These are phyloP conservation scores for Cyprinodon brontotheroides DNA, from an alignment of 2,113 vertebrate genomes.

Conservation along the genomic window DNA sequence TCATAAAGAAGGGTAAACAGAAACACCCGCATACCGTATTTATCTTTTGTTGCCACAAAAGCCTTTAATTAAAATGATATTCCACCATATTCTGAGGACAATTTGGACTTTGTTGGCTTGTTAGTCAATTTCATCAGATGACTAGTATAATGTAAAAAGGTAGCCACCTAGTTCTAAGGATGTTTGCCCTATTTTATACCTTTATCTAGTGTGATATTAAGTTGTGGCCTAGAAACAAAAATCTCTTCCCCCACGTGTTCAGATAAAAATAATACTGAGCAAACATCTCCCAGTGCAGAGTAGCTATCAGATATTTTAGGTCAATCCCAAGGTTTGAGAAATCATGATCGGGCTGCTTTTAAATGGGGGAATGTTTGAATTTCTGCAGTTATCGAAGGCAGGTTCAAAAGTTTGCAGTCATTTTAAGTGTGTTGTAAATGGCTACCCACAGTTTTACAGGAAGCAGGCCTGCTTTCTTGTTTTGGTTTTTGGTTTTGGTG, in stretches of 20 bases:
- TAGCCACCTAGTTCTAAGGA: slow-evolving; percentile 5
- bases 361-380: slow-evolving; percentile 55
- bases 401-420: background rate
- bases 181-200: background rate
- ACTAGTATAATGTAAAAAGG: slow-evolving; percentile 10
- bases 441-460: slow-evolving; percentile 36
- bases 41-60: background rate
- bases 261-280: background rate
- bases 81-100: background rate
- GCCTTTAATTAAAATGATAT: background rate
- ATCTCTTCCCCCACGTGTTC: background rate
- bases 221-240: background rate
- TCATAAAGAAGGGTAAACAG: background rate
- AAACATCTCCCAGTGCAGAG: background rate
- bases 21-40: background rate
- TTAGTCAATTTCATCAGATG: background rate
- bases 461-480: slow-evolving; percentile 21
- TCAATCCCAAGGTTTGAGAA: slow-evolving; percentile 8
- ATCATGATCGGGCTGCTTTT: background rate
- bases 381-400: slow-evolving; percentile 4
- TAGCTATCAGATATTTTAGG: background rate
- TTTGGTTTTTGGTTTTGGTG: slow-evolving; percentile 1
- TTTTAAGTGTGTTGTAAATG: slow-evolving; percentile 8
- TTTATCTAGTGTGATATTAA: background rate
- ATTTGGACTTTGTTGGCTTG: background rate